A percentile compares a stretch with the other conserved stretches of the same genome.
These are phyloP conservation scores for Trididemnum clinides DNA, from an alignment of 23 tunicate genomes.

Conservation along the genomic window DNA sequence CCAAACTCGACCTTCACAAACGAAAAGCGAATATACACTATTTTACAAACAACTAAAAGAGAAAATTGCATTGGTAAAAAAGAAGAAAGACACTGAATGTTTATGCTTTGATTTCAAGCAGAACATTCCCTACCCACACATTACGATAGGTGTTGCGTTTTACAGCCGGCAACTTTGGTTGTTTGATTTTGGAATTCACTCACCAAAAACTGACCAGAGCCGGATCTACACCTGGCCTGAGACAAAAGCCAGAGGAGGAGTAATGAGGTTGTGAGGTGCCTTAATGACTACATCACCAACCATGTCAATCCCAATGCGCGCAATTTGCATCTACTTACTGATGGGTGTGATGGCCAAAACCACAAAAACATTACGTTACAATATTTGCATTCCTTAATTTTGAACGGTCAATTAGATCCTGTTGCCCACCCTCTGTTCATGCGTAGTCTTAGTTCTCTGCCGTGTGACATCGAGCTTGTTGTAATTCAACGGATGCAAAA, in stretches of 20 bases:
- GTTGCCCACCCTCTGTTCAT: no score
- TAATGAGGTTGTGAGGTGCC: conserved; percentile 10
- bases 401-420: no score
- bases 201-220: background rate
- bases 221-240: conserved; percentile 25
- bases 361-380: no score
- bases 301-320: background rate
- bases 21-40: background rate
- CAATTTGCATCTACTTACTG: no score
- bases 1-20: background rate
- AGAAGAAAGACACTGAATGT: no score
- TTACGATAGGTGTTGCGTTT: conserved; percentile 3
- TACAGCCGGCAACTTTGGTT: conserved; percentile 20
- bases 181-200: background rate
- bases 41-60: background rate
- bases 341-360: no score
- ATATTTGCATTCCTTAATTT: no score
- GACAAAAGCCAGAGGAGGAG: conserved; percentile 1
- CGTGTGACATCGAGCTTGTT: conserved; percentile 1
- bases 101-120: background rate
- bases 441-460: no score
- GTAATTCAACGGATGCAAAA: conserved; percentile 12
- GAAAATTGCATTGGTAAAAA: background rate
- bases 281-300: background rate
- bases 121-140: conserved; percentile 25